Conservation (phyloP, 2,797 vertebrate species). For the Enteromius trimaculatus region DNA sequence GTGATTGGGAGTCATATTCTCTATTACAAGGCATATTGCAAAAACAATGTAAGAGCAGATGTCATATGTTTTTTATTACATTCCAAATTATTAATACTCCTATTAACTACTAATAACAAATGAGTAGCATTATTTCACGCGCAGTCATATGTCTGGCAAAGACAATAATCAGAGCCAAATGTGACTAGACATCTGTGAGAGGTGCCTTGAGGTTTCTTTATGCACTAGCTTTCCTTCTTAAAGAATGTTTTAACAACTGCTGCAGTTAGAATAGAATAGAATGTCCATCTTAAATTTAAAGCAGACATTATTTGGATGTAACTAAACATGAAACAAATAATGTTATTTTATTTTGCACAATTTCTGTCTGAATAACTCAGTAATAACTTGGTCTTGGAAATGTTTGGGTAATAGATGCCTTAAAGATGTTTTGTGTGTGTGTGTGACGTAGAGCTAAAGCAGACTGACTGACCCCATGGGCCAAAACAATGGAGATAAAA, state of each 20-base stretch:
- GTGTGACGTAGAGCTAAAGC: conserved; percentile 53
- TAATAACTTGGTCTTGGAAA: not conserved
- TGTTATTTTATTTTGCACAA: not conserved
- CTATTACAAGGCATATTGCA: too few relatives aligned
- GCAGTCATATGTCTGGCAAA: conserved; percentile 4
- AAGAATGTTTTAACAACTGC: not conserved
- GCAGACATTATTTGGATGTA: not conserved
- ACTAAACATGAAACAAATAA: not conserved
- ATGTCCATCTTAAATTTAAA: not conserved
- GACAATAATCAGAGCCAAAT: not conserved
- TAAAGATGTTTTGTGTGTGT: not conserved
- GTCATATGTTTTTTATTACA: not conserved
- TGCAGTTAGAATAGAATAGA: not conserved
- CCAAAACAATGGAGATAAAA: conserved; percentile 74
- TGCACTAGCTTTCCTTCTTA: not conserved
- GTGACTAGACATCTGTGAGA: conserved; percentile 25
- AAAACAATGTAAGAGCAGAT: not conserved
- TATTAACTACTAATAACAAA: conserved; percentile 3
- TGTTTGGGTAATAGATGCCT: not conserved
- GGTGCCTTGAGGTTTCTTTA: not conserved
- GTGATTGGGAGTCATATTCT: too few relatives aligned
- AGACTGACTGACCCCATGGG: conserved; percentile 73
- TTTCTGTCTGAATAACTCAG: not conserved
- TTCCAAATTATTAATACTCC: not conserved
- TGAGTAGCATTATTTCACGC: not conserved